Conservation (phyloP, 2,797 vertebrate genomes). For the Sebastes elongatus region DNA sequence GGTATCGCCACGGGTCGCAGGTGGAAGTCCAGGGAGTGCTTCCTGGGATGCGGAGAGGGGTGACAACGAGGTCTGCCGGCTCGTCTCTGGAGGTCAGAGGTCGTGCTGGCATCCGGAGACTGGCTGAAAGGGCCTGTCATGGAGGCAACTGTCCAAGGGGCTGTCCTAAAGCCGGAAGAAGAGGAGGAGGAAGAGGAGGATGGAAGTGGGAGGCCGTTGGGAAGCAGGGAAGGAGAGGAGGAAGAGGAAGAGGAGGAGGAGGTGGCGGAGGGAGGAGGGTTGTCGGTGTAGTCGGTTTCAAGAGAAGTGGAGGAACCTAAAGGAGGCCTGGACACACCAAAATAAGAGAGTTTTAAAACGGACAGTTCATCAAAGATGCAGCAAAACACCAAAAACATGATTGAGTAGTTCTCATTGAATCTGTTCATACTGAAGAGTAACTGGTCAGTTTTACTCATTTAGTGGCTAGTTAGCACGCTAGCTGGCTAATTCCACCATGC, state of each 20-base stretch:
- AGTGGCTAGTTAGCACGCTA: too few relatives aligned
- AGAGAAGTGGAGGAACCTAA: slow-evolving; percentile 62
- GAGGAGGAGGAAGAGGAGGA: slow-evolving; percentile 12
- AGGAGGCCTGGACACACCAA: slow-evolving; percentile 50
- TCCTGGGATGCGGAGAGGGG: slow-evolving; percentile 71
- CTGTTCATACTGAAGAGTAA: neutral
- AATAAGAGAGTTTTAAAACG: neutral
- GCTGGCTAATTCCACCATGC: too few relatives aligned
- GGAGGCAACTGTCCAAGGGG: slow-evolving; percentile 33
- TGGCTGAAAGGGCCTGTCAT: slow-evolving; percentile 43
- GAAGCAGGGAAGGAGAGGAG: slow-evolving; percentile 53
- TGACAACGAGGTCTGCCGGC: slow-evolving; percentile 46
- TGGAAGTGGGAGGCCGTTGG: slow-evolving; percentile 13
- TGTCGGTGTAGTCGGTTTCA: slow-evolving; percentile 65
- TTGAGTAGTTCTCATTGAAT: neutral
- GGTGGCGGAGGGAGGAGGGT: slow-evolving; percentile 65
- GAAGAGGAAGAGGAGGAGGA: slow-evolving; percentile 73
- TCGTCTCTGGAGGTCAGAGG: slow-evolving; percentile 35
- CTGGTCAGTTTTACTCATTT: too few relatives aligned
- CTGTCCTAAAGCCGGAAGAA: slow-evolving; percentile 15
- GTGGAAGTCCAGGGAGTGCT: slow-evolving; percentile 73
- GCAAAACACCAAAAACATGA: neutral
- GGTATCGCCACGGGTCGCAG: slow-evolving; percentile 48
- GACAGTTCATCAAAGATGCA: neutral
- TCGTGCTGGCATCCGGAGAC: slow-evolving; percentile 48